Evolutionary conservation across 2,888 invertebrate genomes (phyloP).

Genomic region (Trissolcus japonicus): DNA sequence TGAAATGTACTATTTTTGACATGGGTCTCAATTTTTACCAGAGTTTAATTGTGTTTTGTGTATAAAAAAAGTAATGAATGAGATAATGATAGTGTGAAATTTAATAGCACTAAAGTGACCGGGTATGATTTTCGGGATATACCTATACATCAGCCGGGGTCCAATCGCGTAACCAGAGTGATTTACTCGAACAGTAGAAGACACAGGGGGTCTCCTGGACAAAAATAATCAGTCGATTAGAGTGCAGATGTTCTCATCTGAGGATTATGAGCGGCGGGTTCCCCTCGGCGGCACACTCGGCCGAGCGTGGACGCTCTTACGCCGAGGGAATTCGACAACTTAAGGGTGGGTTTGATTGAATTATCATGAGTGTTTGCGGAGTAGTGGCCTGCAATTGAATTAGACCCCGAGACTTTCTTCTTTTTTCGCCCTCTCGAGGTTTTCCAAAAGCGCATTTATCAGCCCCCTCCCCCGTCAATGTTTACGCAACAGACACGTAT

Average conservation of each 20-base stretch:
- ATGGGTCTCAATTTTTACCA: too few species aligned
- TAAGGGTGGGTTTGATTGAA: constrained; percentile 72
- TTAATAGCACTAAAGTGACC: constrained; percentile 64
- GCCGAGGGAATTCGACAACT: constrained; percentile 52
- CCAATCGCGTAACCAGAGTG: constrained; percentile 53
- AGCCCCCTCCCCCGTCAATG: constrained; percentile 34
- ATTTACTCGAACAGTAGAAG: constrained; percentile 57
- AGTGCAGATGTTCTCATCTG: constrained; percentile 75
- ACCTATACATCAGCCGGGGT: constrained; percentile 10
- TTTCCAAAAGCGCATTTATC: constrained; percentile 47
- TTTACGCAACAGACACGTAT: constrained; percentile 25
- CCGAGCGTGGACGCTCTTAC: constrained; percentile 38
- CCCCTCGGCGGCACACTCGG: constrained; percentile 51
- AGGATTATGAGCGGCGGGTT: constrained; percentile 70
- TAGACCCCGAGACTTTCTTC: constrained; percentile 61
- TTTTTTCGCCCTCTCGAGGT: constrained; percentile 13
- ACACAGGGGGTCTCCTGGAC: constrained; percentile 50
- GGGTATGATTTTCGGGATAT: constrained; percentile 3
- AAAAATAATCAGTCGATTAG: constrained; percentile 74
- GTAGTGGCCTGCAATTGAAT: constrained; percentile 75
- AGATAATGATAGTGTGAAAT: constrained; percentile 9
- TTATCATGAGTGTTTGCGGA: constrained; percentile 77
- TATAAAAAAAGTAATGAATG: too few species aligned
- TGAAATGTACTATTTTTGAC: too few species aligned
- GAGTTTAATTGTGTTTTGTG: too few species aligned